Conservation (phyloP, 1,140 invertebrate species). For the Alviniconcha marisindica region DNA sequence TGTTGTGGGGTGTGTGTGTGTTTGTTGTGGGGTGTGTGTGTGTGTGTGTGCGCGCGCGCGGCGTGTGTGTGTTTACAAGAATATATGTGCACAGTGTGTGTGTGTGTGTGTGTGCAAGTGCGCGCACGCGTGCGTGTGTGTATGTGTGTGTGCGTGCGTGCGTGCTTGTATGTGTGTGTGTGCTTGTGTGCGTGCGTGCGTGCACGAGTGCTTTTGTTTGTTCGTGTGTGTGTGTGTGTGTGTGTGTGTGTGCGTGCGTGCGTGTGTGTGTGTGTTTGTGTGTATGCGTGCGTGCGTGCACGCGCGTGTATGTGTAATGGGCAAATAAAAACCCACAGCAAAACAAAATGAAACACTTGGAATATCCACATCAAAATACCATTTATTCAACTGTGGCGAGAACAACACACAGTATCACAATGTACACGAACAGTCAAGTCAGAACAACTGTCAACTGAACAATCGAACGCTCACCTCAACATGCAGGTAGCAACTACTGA, state of each 20-base stretch:
- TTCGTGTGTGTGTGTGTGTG: neutral
- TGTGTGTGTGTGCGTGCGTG: constrained; percentile 8
- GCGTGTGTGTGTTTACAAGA: too few species aligned
- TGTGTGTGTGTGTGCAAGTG: neutral
- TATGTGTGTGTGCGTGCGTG: neutral
- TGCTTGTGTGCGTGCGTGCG: neutral
- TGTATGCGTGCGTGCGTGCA: neutral
- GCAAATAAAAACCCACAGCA: too few species aligned
- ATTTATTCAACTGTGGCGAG: too few species aligned
- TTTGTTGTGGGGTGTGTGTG: neutral
- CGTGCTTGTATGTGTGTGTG: neutral
- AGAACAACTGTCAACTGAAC: too few species aligned
- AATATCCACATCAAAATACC: too few species aligned
- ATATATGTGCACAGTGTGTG: too few species aligned
- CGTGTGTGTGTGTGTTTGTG: constrained; percentile 6
- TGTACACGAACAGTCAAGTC: too few species aligned
- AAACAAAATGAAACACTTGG: too few species aligned
- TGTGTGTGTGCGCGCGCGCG: too few species aligned
- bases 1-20: constrained; percentile 5
- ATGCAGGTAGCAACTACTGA: too few species aligned
- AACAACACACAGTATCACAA: too few species aligned
- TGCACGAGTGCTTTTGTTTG: neutral
- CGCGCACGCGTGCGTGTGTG: neutral
- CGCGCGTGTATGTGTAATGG: neutral
- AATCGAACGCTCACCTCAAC: too few species aligned